Percentiles rank a stretch among this genome's conserved stretches.
Conservation (phyloP, 2,113 vertebrate species). For the Pongo abelii region DNA sequence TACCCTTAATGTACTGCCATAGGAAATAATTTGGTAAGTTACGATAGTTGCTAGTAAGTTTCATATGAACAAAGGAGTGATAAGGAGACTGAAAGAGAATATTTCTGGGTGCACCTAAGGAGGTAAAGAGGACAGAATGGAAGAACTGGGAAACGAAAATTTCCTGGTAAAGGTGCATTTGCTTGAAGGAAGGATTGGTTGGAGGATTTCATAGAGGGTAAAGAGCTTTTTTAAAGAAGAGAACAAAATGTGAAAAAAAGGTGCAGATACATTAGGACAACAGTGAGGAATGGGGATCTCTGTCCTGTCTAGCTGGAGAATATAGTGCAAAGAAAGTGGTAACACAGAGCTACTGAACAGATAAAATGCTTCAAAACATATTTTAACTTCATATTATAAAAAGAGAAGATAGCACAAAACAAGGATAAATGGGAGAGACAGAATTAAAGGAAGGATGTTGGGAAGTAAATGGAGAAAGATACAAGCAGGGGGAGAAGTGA, state of each 20-base stretch:
- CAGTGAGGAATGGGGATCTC: neutral
- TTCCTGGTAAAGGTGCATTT: neutral
- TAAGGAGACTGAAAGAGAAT: neutral
- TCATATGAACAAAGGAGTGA: neutral
- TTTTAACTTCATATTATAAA: neutral
- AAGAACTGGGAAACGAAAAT: neutral
- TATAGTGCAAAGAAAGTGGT: neutral
- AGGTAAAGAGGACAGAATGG: neutral
- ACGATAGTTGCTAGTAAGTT: neutral
- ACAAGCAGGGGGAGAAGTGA: neutral
- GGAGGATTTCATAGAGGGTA: neutral
- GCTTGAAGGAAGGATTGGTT: neutral
- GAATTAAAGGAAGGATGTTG: neutral
- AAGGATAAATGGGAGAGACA: neutral
- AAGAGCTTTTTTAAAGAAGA: neutral
- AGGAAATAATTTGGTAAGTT: conserved; percentile 16
- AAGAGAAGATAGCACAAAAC: neutral
- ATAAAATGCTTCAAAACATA: neutral
- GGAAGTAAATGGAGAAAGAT: neutral
- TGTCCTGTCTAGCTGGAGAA: neutral
- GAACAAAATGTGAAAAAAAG: neutral
- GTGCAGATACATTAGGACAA: too few species aligned
- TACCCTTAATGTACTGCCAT: neutral
- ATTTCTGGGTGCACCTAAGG: neutral
- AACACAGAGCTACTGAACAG: neutral